Base-by-base conservation (phyloP, 1,140 invertebrate species). In the Harpegnathos saltator region DNA sequence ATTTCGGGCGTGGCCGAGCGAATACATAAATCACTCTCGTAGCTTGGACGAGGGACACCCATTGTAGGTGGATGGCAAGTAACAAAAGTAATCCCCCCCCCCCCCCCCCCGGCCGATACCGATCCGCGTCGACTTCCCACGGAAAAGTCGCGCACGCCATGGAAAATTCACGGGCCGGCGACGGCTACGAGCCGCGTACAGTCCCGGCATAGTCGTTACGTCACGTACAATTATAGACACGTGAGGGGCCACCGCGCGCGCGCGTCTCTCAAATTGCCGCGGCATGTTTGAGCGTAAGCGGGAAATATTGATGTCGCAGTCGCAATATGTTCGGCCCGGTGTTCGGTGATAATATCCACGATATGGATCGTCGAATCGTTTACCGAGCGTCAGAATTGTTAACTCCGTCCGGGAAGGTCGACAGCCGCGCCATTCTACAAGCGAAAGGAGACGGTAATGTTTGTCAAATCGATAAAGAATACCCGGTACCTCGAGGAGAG, bases 1-100 rank as follows among this genome's bases (percentile, higher is more conserved):
- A 58, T 82, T 86, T 83, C 87, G 86, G 88, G 91, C 88, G 91
- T 91, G 91, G 91, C 86, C 84, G 86, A 73, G 71, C 71, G 62
- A 78, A 75, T 29, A 44, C 80, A 91, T 91, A 89, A 92, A 92
- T 92, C 90, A 91, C 50, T 56, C 11, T 58, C 71, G 75, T 80
- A 69, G 75, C 75, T 24, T 9, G 65, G 52, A 80, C 54, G 33
- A 3, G 29, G n/a, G 38, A 52, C 75, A 44, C 65, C 65, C 7
- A 80, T 80, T 80, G 65, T 80, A 52, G 38, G 52, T 29, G 29
- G 52, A 80, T 33, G 65, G 74, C 82, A 84, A 87, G 85, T 87
- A 90, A 85, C 80, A 81, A 91, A 88, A 91, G 89, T 85, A 89
- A 89, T 90, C 85, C 87, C 85, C 85, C 54, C 38, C 7, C 3